Evolutionary conservation across 2,888 invertebrate genomes (phyloP).

Genomic region (Caenorhabditis uteleia): DNA sequence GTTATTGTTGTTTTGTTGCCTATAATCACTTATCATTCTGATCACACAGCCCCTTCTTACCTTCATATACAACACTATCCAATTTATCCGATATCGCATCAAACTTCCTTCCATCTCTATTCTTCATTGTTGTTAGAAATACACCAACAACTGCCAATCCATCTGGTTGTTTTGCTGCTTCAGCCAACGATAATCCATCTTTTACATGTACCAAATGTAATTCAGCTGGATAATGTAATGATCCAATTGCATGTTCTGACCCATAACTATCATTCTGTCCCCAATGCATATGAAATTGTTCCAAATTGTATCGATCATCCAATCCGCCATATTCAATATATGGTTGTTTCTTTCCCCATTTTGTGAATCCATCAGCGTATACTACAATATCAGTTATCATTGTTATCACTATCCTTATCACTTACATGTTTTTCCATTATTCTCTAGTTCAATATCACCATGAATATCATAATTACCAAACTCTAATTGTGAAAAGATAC

Average conservation of each 20-base stretch:
- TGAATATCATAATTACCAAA: no score
- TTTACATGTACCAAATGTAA: conserved; percentile 66
- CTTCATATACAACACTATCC: conserved; percentile 33
- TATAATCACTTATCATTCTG: conserved; percentile 1
- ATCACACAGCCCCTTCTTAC: conserved; percentile 6
- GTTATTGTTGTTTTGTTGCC: conserved; percentile 29
- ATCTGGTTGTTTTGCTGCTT: conserved; percentile 52
- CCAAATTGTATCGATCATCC: conserved; percentile 68
- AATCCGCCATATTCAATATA: conserved; percentile 63
- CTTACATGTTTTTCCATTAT: no score
- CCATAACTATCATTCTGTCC: conserved; percentile 70
- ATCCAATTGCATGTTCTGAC: conserved; percentile 72
- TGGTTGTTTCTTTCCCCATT: conserved; percentile 59
- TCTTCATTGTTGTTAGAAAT: conserved; percentile 54
- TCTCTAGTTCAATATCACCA: no score
- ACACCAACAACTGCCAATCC: conserved; percentile 65
- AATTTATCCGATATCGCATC: conserved; percentile 45
- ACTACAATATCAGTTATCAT: conserved; percentile 48
- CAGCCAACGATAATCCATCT: conserved; percentile 50
- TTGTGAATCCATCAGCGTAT: conserved; percentile 55
- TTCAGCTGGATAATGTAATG: conserved; percentile 71
- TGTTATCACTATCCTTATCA: no score
- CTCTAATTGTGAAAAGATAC: no score
- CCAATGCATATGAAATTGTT: conserved; percentile 74
- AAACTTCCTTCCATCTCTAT: conserved; percentile 43